phyloP scores from a whole-genome alignment of 2,888 invertebrate genomes.

The Biston stratarius region DNA sequence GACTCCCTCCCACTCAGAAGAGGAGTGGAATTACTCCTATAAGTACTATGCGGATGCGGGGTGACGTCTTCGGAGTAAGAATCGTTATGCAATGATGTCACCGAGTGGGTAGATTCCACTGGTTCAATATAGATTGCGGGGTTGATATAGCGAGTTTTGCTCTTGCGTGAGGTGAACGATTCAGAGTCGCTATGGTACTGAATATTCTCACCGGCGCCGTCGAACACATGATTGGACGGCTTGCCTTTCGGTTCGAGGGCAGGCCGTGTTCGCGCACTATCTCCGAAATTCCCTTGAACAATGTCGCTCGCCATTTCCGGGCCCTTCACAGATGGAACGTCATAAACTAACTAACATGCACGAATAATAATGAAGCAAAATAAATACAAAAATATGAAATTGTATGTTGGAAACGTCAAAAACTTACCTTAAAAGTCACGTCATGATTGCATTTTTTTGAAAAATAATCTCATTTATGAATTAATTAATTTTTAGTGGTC shows the following conservation, averaged over 20 bases:
- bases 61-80: conserved; percentile 71
- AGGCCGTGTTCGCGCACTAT: conserved; percentile 66
- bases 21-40: conserved; percentile 79
- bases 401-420: conserved; percentile 51
- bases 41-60: conserved; percentile 78
- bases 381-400: conserved; percentile 53
- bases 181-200: conserved; percentile 79
- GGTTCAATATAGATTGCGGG: conserved; percentile 87
- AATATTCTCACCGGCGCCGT: conserved; percentile 78
- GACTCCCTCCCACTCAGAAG: conserved; percentile 73
- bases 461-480: conserved; percentile 26
- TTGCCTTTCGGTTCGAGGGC: conserved; percentile 55
- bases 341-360: conserved; percentile 36
- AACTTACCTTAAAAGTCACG: conserved; percentile 51
- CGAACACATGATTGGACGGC: conserved; percentile 74
- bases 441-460: conserved; percentile 32
- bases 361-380: conserved; percentile 47
- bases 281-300: conserved; percentile 72
- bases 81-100: conserved; percentile 72
- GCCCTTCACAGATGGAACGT: conserved; percentile 28
- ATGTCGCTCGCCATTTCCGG: conserved; percentile 69
- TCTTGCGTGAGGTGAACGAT: conserved; percentile 70
- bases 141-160: conserved; percentile 85
- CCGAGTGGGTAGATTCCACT: conserved; percentile 74
- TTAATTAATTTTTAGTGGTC: conserved; percentile 16